These are phyloP conservation scores for Congeria kusceri DNA, from an alignment of 2,888 invertebrate species.

Conservation along the genomic window DNA sequence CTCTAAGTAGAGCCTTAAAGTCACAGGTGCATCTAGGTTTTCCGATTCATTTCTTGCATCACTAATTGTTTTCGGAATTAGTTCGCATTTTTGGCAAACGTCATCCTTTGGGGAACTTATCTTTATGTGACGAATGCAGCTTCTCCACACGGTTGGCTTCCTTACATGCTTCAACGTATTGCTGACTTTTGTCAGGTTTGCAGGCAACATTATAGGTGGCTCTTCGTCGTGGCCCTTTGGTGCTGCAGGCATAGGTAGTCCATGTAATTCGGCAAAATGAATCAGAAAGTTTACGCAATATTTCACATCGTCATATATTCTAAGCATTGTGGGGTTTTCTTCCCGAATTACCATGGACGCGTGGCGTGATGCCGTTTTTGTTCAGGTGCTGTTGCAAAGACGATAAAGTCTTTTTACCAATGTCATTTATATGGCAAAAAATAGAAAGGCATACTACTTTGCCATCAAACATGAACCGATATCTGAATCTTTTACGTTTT, in stretches of 20 bases:
- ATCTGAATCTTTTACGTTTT: neutral
- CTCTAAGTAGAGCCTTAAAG: too few relatives aligned
- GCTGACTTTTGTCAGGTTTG: neutral
- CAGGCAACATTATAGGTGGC: constrained; percentile 6
- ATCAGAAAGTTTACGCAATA: constrained; percentile 1
- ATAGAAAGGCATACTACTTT: neutral
- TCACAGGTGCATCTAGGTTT: neutral
- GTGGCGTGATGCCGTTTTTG: constrained; percentile 8
- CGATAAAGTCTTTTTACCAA: neutral
- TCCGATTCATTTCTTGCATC: neutral
- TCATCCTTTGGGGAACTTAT: neutral
- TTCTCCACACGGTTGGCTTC: neutral
- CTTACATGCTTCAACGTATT: neutral
- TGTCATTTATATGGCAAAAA: too few relatives aligned
- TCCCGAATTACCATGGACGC: constrained; percentile 26
- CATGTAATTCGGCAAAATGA: neutral
- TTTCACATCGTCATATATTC: constrained; percentile 5
- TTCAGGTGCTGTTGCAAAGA: constrained; percentile 7
- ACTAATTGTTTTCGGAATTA: neutral
- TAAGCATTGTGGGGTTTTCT: constrained; percentile 13
- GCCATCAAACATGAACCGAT: neutral
- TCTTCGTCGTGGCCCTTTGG: constrained; percentile 8
- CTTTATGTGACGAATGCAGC: neutral
- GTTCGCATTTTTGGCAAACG: constrained; percentile 15
- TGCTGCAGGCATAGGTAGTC: constrained; percentile 16